These are phyloP conservation scores for Amiota mariae DNA, from an alignment of 2,888 invertebrate species.

Conservation along the genomic window DNA sequence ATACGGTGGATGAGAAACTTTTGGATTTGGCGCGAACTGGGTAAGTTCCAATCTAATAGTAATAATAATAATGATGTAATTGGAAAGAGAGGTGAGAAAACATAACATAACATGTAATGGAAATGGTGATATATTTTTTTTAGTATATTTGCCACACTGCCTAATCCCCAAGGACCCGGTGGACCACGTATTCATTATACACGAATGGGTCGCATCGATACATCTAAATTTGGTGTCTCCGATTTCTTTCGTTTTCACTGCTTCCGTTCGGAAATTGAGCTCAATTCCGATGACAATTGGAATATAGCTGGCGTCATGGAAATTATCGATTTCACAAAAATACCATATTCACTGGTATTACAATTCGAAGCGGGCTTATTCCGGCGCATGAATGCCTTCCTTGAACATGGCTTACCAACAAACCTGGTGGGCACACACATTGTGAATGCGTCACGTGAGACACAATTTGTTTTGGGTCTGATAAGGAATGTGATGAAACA, in stretches of 20 bases:
- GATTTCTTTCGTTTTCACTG: conserved; percentile 67
- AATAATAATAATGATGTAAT: conserved; percentile 12
- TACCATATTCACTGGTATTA: conserved; percentile 62
- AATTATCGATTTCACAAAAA: conserved; percentile 76
- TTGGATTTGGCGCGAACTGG: conserved; percentile 63
- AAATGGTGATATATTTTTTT: conserved; percentile 10
- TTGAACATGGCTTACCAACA: conserved; percentile 65
- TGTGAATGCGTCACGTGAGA: conserved; percentile 66
- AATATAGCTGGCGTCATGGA: conserved; percentile 75
- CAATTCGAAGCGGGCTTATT: conserved; percentile 65
- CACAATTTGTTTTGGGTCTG: conserved; percentile 62
- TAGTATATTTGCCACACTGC: conserved; percentile 66
- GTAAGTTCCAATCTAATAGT: conserved; percentile 48
- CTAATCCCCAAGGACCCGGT: conserved; percentile 70
- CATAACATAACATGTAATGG: no score
- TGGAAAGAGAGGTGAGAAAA: no score
- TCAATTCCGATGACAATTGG: conserved; percentile 76
- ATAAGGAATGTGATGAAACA: conserved; percentile 67
- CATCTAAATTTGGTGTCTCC: conserved; percentile 59
- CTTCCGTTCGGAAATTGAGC: conserved; percentile 65
- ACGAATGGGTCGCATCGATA: conserved; percentile 73
- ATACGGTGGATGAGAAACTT: conserved; percentile 63
- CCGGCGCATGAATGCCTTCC: conserved; percentile 63
- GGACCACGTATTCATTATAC: conserved; percentile 75
- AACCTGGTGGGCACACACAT: conserved; percentile 66